Conservation (phyloP, 2,888 invertebrate genomes). For the Syrista parreyssii region DNA sequence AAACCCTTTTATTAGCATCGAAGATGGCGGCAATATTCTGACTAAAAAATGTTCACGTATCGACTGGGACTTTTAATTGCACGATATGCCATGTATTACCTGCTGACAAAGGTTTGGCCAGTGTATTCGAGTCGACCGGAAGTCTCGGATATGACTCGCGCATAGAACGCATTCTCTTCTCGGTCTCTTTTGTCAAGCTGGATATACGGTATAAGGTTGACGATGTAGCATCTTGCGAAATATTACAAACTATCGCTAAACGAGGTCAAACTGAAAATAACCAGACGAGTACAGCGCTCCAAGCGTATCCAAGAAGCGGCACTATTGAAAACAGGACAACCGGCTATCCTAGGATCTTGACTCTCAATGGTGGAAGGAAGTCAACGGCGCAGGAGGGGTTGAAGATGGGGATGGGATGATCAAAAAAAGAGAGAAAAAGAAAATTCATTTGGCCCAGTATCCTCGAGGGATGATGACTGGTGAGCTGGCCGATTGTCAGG, state of each 20-base stretch:
- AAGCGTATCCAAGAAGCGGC: slow-evolving; percentile 17
- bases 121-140: neutral
- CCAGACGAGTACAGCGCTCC: slow-evolving; percentile 21
- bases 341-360: neutral
- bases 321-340: slow-evolving; percentile 16
- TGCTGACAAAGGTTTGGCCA: neutral
- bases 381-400: too few relatives aligned
- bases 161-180: neutral
- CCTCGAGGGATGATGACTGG: neutral
- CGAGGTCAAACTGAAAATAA: slow-evolving; percentile 29
- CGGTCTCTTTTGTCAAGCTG: neutral
- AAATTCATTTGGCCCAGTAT: neutral
- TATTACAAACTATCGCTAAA: slow-evolving; percentile 16
- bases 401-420: neutral
- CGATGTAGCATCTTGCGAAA: slow-evolving; percentile 27
- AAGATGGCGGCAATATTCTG: neutral
- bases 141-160: neutral
- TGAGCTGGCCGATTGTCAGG: neutral
- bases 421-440: neutral
- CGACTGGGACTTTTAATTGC: neutral
- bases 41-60: neutral
- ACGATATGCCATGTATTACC: neutral
- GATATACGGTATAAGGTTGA: neutral
- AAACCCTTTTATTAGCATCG: neutral
- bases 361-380: neutral